These are phyloP conservation scores for Eriosoma lanigerum DNA, from an alignment of 1,140 invertebrate genomes.

Conservation along the genomic window DNA sequence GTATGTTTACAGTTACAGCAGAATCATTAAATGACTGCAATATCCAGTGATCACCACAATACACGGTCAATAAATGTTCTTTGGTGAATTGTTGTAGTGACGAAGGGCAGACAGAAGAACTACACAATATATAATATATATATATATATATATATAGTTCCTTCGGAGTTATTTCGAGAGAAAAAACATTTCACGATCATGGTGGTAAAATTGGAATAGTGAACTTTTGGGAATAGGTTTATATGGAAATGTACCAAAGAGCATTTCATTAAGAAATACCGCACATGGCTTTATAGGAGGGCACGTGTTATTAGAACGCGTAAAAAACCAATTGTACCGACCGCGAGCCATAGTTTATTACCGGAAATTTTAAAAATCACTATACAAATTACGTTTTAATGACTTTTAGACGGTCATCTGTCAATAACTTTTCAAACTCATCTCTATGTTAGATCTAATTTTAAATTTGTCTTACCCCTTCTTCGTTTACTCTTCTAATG, in stretches of 20 bases:
- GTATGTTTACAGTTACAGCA: background rate
- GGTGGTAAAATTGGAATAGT: background rate
- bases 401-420: background rate
- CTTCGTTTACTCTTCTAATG: background rate
- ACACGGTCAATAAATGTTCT: background rate
- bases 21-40: conserved; percentile 26
- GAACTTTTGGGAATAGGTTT: conserved; percentile 34
- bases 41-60: conserved; percentile 7
- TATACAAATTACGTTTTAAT: conserved; percentile 13
- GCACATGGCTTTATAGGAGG: conserved; percentile 36
- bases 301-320: conserved; percentile 40
- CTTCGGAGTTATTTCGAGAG: background rate
- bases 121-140: background rate
- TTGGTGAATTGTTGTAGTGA: background rate
- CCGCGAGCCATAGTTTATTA: background rate
- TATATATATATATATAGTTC: background rate
- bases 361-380: conserved; percentile 21
- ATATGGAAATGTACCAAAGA: conserved; percentile 24
- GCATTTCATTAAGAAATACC: conserved; percentile 44
- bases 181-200: background rate
- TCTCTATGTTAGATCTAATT: conserved; percentile 16
- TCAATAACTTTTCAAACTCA: background rate
- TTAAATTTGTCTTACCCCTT: background rate
- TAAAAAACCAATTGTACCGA: background rate
- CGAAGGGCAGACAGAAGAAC: background rate